Percentiles rank a stretch among this genome's conserved stretches.
phyloP scores from a whole-genome alignment of 2,797 vertebrate species.

The Schizothorax lantsangensis region DNA sequence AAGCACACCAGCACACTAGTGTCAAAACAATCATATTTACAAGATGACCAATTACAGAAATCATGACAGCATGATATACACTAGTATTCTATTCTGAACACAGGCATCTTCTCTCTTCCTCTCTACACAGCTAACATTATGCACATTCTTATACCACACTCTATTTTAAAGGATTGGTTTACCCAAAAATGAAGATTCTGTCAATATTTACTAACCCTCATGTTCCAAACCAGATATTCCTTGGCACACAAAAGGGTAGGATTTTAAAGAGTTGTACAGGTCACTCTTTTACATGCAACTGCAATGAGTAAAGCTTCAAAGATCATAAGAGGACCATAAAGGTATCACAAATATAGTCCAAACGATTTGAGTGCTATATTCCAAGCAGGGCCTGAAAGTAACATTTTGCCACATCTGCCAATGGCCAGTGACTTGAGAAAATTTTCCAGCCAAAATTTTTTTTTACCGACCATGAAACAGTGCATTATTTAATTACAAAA shows the following conservation, averaged over 20 bases:
- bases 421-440: neutral
- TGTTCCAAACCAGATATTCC: neutral
- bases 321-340: neutral
- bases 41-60: slow-evolving; percentile 2
- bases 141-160: neutral
- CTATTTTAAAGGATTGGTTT: neutral
- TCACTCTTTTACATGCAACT: neutral
- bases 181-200: neutral
- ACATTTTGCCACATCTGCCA: neutral
- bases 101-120: neutral
- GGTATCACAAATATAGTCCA: neutral
- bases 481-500: neutral
- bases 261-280: too few relatives aligned
- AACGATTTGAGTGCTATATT: neutral
- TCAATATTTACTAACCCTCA: slow-evolving; percentile 3
- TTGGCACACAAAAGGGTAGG: neutral
- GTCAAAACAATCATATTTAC: neutral
- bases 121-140: neutral
- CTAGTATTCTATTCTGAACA: neutral
- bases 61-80: neutral
- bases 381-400: neutral
- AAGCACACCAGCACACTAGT: neutral
- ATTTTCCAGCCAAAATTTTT: neutral
- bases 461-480: neutral
- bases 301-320: neutral